Conservation (phyloP, 2,113 vertebrate genomes). For the Spermophilus dauricus region DNA sequence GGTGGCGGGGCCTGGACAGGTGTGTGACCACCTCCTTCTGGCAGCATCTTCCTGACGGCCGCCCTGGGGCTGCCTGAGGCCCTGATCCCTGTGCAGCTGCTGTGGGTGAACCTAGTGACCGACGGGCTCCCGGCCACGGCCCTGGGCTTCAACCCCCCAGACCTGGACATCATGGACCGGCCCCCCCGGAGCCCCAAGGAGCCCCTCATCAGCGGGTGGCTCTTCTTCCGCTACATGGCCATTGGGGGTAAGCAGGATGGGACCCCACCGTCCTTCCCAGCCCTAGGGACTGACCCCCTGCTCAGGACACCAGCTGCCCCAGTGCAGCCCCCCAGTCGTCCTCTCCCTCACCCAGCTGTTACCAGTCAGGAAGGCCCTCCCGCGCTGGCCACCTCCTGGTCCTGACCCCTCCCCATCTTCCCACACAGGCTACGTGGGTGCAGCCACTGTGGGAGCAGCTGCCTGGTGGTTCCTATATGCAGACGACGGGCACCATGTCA, state of each 20-base stretch:
- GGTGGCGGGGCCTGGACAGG: neutral
- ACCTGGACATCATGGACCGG: constrained; percentile 97
- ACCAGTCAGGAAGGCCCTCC: neutral
- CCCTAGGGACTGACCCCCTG: neutral
- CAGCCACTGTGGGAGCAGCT: constrained; percentile 95
- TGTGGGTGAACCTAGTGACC: constrained; percentile 97
- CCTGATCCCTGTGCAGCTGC: constrained; percentile 95
- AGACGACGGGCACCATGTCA: constrained; percentile 92
- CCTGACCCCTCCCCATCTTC: neutral
- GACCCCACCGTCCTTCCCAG: neutral
- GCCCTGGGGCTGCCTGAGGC: constrained; percentile 96
- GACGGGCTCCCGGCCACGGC: constrained; percentile 96
- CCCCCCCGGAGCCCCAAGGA: constrained; percentile 95
- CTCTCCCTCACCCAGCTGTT: neutral
- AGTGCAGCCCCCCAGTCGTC: fast-evolving
- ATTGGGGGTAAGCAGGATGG: constrained; percentile 91
- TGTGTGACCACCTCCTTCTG: neutral
- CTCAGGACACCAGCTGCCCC: neutral
- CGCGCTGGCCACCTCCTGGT: neutral
- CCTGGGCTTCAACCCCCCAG: constrained; percentile 96
- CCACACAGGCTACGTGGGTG: constrained; percentile 93
- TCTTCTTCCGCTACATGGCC: constrained; percentile 96
- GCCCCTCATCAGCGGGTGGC: constrained; percentile 96
- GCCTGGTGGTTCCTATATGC: constrained; percentile 96
- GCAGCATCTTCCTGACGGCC: constrained; percentile 96